Evolutionary conservation across 2,113 vertebrate genomes (phyloP).

Genomic region (Cheilinus undulatus): DNA sequence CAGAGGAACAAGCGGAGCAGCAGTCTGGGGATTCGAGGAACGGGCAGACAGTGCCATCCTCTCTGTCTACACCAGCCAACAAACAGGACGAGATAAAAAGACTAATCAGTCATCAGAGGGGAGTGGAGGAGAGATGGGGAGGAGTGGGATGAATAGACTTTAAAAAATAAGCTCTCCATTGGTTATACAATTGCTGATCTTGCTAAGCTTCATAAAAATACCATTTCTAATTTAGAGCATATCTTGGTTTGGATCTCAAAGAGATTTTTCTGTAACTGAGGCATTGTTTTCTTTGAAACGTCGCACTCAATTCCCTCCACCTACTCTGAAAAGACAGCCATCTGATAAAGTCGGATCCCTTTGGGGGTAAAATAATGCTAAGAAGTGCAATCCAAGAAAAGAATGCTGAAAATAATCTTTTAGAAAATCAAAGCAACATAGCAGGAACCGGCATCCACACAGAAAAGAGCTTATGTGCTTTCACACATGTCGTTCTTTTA

Average conservation of each 20-base stretch:
- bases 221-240: constrained; percentile 57
- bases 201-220: constrained; percentile 44
- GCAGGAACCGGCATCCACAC: constrained; percentile 22
- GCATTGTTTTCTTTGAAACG: constrained; percentile 65
- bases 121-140: constrained; percentile 29
- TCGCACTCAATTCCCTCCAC: constrained; percentile 56
- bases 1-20: constrained; percentile 56
- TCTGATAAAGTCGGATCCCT: constrained; percentile 68
- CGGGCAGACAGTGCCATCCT: constrained; percentile 50
- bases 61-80: constrained; percentile 48
- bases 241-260: constrained; percentile 60
- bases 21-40: constrained; percentile 52
- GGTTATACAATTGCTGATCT: constrained; percentile 30
- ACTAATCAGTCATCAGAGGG: constrained; percentile 65
- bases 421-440: constrained; percentile 55
- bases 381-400: constrained; percentile 62
- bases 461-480: background rate
- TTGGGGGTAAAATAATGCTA: constrained; percentile 58
- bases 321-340: constrained; percentile 59
- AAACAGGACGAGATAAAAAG: constrained; percentile 65
- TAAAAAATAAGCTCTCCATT: constrained; percentile 15
- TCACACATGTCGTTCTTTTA: background rate
- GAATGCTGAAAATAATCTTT: constrained; percentile 58
- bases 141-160: constrained; percentile 11
- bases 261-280: constrained; percentile 54